phyloP scores from a whole-genome alignment of 2,113 vertebrate genomes.

The Brevimyrus niger region DNA sequence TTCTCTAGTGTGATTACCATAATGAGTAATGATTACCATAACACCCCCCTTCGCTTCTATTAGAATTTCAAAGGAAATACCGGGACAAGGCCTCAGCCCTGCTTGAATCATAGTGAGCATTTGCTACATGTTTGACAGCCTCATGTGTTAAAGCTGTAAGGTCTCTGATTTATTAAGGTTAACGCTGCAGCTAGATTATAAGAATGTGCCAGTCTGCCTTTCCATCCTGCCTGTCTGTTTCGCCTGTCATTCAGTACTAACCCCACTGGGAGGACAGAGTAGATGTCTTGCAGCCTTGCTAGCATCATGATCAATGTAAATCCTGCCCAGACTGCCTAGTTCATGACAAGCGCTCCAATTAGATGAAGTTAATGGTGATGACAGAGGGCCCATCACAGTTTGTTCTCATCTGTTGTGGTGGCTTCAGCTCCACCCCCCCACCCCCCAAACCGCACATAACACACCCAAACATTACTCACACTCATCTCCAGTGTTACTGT shows the following conservation, averaged over 20 bases:
- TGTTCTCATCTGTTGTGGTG: slow-evolving; percentile 43
- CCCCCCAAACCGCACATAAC: neutral
- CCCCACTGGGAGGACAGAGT: neutral
- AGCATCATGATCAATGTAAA: neutral
- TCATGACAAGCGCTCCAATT: slow-evolving; percentile 41
- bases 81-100: neutral
- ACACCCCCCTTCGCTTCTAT: neutral
- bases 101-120: neutral
- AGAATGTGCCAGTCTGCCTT: neutral
- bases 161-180: neutral
- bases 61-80: neutral
- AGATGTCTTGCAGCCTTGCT: slow-evolving; percentile 23
- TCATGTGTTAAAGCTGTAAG: neutral
- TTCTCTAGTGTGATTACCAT: neutral
- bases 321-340: slow-evolving; percentile 39
- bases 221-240: neutral
- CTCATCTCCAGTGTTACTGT: neutral
- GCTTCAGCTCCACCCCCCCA: slow-evolving; percentile 27
- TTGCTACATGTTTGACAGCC: neutral
- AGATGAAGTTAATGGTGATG: slow-evolving; percentile 42
- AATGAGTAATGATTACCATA: neutral
- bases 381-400: slow-evolving; percentile 48
- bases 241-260: neutral
- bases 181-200: neutral
- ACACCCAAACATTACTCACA: neutral